These are phyloP conservation scores for Phlogophora meticulosa DNA, from an alignment of 2,888 invertebrate genomes.

Conservation along the genomic window DNA sequence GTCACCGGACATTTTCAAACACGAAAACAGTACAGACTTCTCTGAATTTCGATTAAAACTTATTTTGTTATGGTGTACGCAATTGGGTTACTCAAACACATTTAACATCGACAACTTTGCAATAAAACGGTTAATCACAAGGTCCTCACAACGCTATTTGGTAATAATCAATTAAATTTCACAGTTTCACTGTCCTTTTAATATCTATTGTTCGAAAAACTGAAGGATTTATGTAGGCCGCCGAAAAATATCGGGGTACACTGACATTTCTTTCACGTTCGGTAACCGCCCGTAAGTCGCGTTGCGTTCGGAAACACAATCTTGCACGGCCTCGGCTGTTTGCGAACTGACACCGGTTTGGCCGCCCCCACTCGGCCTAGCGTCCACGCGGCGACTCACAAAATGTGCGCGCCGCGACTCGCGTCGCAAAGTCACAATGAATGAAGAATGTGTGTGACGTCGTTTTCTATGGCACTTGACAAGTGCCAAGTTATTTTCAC, in stretches of 20 bases:
- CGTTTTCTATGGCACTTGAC: slow-evolving; percentile 45
- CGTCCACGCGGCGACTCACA: slow-evolving; percentile 59
- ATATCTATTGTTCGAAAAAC: slow-evolving; percentile 43
- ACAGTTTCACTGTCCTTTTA: slow-evolving; percentile 52
- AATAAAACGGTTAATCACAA: slow-evolving; percentile 56
- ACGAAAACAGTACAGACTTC: slow-evolving; percentile 62
- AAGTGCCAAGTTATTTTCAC: slow-evolving; percentile 45
- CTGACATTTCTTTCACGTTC: slow-evolving; percentile 81
- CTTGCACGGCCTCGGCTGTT: slow-evolving; percentile 79
- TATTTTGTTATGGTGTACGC: slow-evolving; percentile 46
- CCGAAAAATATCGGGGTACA: slow-evolving; percentile 68
- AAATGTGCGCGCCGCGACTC: slow-evolving; percentile 60
- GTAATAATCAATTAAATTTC: slow-evolving; percentile 42
- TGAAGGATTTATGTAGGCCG: slow-evolving; percentile 61
- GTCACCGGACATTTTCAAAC: slow-evolving; percentile 64
- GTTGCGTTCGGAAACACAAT: slow-evolving; percentile 81
- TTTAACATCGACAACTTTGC: slow-evolving; percentile 44
- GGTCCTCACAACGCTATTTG: slow-evolving; percentile 33
- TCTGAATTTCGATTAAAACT: slow-evolving; percentile 44
- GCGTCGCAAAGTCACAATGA: slow-evolving; percentile 60
- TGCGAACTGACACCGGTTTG: slow-evolving; percentile 76
- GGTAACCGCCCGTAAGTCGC: slow-evolving; percentile 64
- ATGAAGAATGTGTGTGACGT: slow-evolving; percentile 70
- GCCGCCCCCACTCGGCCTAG: slow-evolving; percentile 66
- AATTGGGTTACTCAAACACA: slow-evolving; percentile 50